Conservation (phyloP, 2,797 vertebrate genomes). For the Merluccius polli region DNA sequence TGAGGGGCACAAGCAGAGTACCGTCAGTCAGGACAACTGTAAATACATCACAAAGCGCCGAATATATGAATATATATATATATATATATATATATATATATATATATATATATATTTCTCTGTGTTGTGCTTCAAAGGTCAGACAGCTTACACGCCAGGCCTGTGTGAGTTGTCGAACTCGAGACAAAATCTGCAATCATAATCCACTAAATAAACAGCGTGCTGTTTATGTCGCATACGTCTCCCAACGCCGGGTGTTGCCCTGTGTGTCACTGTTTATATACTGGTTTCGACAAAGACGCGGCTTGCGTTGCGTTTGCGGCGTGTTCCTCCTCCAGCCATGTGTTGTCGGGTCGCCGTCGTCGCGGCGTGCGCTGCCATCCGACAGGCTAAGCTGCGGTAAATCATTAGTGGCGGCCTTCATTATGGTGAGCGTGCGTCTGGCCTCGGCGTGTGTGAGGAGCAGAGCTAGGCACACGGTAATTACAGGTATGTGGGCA, state of each 20-base stretch:
- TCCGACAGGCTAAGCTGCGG: slow-evolving; percentile 52
- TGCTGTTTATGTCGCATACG: no score
- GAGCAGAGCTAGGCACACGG: slow-evolving; percentile 59
- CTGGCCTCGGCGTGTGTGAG: slow-evolving; percentile 55
- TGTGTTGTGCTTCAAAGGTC: no score
- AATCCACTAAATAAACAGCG: no score
- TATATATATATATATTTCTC: slow-evolving; percentile 21
- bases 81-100: slow-evolving; percentile 35
- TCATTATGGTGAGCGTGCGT: slow-evolving; percentile 63
- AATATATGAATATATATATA: slow-evolving; percentile 16
- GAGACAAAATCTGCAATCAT: no score
- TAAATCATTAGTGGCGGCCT: slow-evolving; percentile 66
- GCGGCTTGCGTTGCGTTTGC: background rate
- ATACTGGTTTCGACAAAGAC: no score
- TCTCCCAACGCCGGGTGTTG: no score
- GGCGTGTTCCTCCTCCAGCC: no score
- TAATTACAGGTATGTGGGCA: slow-evolving; percentile 69
- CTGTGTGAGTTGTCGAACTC: no score
- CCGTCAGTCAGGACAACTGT: slow-evolving; percentile 52
- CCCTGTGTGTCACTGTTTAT: no score
- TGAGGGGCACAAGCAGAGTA: no score
- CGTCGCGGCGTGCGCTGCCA: slow-evolving; percentile 44
- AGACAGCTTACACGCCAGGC: no score
- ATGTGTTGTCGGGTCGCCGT: slow-evolving; percentile 16
- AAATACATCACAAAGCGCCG: slow-evolving; percentile 66